Conservation (phyloP, 2,888 invertebrate species). For the Xylocampa areola region DNA sequence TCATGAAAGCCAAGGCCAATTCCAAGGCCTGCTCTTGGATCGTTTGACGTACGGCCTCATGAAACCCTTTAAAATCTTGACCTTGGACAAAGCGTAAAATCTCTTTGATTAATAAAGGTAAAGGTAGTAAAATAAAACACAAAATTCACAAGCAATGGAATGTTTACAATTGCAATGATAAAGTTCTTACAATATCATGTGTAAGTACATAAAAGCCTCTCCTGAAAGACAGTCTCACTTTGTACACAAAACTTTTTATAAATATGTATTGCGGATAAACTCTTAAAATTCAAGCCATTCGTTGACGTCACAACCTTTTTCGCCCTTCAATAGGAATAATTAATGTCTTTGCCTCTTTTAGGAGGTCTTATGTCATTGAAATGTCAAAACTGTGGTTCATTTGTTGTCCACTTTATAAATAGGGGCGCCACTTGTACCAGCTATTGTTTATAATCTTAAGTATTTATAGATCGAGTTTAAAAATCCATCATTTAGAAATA, state of each 20-base stretch:
- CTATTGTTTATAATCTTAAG: too few relatives aligned
- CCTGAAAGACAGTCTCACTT: constrained; percentile 72
- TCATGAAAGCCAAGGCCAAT: too few relatives aligned
- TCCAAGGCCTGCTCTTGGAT: too few relatives aligned
- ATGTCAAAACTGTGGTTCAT: constrained; percentile 19
- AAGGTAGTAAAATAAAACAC: constrained; percentile 74
- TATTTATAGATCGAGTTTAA: too few relatives aligned
- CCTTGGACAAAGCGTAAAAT: too few relatives aligned
- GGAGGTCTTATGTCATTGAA: constrained; percentile 11
- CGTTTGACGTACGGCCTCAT: too few relatives aligned
- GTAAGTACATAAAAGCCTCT: constrained; percentile 76
- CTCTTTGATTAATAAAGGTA: not conserved
- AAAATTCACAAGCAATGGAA: constrained; percentile 86
- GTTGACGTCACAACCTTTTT: constrained; percentile 64
- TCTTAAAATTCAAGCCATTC: constrained; percentile 65
- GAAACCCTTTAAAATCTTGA: too few relatives aligned
- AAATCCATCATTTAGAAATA: too few relatives aligned
- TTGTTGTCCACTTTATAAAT: too few relatives aligned
- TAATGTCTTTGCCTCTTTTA: constrained; percentile 16
- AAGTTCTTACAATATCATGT: constrained; percentile 78
- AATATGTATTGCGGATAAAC: constrained; percentile 53
- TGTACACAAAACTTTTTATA: constrained; percentile 49
- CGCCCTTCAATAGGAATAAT: constrained; percentile 34
- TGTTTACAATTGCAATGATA: constrained; percentile 87
- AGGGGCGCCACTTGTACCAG: too few relatives aligned